Base-by-base conservation (phyloP, 2,797 vertebrate genomes). In the Enteromius argenteus region DNA sequence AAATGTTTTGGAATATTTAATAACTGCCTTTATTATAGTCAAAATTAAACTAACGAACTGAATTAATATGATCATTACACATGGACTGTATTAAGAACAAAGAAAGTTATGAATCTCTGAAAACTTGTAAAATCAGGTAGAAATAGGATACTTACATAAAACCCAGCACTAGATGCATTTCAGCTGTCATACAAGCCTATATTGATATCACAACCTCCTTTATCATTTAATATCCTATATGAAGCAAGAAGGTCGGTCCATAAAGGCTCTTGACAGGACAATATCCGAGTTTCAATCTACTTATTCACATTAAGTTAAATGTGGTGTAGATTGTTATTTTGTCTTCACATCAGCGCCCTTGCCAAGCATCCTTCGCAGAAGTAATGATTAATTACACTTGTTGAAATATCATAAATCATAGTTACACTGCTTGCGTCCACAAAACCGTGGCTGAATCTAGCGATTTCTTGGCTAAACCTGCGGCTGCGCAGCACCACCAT, bases 401-500 rank as follows among this genome's bases (percentile, higher is more conserved):
- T n/a, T 67, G 30, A 66, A 46, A 72, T n/a, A 8, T 42, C 51
- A 32, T 44, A 46, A 72, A 71, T 44, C 66, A 32, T 8, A 44
- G 21, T 14, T 58, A n/a, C 23, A 30, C 15, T 37, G 21, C 19
- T 37, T 49, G n/a, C 27, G 42, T 74, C 19, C 30, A 51, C 23
- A 74, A n/a, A 37, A 37, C 3, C 13, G n/a, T 42, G 46, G 4
- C 23, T 53, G n/a, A 27, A 80, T 27, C 1, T 4, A 53, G 46
- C 32, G 30, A 37, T 35, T 19, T 21, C 30, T 51, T 46, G 17
- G 76, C 7, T 53, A 73, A 82, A 66, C 30, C 21, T 15, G 69
- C 42, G 56, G 21, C 68, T 84, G 76, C 83, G 66, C 83, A 60
- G 35, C 13, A 39, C 3, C 64, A 35, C 66, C 60, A 56, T 42